Evolutionary conservation across 2,888 invertebrate species (phyloP).

Genomic region (Mimumesa dahlbomi): DNA sequence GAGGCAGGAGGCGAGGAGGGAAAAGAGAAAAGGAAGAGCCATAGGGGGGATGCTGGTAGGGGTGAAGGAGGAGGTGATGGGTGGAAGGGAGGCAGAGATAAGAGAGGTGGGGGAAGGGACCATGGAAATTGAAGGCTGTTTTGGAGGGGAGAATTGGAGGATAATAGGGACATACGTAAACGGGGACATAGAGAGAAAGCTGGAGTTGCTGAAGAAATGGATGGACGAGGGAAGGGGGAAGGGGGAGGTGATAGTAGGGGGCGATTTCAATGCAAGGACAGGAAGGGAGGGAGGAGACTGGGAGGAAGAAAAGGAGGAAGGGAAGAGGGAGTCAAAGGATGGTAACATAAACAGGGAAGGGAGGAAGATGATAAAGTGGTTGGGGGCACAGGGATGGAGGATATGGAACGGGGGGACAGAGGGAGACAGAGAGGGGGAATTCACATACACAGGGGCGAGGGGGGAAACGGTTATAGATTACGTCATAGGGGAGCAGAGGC

Average conservation of each 20-base stretch:
- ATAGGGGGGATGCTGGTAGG: neutral
- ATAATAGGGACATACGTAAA: neutral
- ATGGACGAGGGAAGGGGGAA: too few species aligned
- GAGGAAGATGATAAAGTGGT: neutral
- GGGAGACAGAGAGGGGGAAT: slow-evolving; percentile 4
- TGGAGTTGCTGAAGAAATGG: neutral
- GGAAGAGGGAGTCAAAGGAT: neutral
- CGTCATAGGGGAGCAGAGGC: neutral
- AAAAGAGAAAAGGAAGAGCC: neutral
- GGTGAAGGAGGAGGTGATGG: neutral
- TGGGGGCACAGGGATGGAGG: neutral
- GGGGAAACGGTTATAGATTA: slow-evolving; percentile 5
- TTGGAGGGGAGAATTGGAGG: neutral
- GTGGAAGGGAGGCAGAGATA: neutral
- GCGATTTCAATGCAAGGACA: slow-evolving; percentile 2
- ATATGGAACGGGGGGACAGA: neutral
- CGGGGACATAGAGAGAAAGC: neutral
- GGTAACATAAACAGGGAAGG: neutral
- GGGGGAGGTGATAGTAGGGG: neutral
- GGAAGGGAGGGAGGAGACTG: neutral
- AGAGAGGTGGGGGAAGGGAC: neutral
- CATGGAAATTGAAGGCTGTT: neutral
- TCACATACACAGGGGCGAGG: neutral
- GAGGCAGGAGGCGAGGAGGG: neutral
- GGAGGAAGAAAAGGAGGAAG: neutral